A percentile compares a stretch with the other conserved stretches of the same genome.
Conservation (phyloP, 1,140 invertebrate genomes). For the Aphaenogaster floridana region DNA sequence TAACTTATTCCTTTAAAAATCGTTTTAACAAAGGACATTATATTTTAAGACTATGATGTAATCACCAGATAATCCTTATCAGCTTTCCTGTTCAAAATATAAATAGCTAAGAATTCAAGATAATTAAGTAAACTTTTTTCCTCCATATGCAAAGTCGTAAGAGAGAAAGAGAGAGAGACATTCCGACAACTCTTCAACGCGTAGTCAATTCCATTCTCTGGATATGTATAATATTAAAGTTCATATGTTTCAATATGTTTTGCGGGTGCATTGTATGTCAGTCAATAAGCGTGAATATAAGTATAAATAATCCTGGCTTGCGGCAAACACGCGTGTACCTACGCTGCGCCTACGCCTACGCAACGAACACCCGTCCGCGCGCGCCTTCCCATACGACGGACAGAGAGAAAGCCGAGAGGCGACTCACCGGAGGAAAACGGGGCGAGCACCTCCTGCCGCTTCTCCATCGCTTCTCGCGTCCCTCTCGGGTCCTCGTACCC, state of each 20-base stretch:
- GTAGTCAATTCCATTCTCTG: not conserved
- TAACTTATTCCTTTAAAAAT: not conserved
- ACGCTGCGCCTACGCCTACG: slow-evolving; percentile 23
- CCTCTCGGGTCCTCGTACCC: not conserved
- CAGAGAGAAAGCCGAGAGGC: slow-evolving; percentile 63
- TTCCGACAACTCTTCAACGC: not conserved
- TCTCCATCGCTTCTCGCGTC: slow-evolving; percentile 81
- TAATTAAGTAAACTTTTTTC: not conserved
- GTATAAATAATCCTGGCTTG: not conserved
- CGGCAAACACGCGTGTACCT: not conserved
- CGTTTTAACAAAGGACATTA: not conserved
- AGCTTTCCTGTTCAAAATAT: not conserved
- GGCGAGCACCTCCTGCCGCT: slow-evolving; percentile 83
- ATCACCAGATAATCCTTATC: slow-evolving; percentile 35
- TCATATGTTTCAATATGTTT: not conserved
- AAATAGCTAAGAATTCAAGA: not conserved
- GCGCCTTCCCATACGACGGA: slow-evolving; percentile 52
- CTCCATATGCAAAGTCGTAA: no score
- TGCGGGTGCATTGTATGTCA: no score
- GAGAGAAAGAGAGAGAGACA: not conserved
- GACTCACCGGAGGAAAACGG: slow-evolving; percentile 85
- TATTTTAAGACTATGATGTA: slow-evolving; percentile 28
- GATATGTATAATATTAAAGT: slow-evolving; percentile 17
- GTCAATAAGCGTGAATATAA: not conserved
- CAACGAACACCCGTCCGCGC: slow-evolving; percentile 7